Base-by-base conservation (phyloP, 2,797 vertebrate genomes). In the Oreonectes daqikongensis region DNA sequence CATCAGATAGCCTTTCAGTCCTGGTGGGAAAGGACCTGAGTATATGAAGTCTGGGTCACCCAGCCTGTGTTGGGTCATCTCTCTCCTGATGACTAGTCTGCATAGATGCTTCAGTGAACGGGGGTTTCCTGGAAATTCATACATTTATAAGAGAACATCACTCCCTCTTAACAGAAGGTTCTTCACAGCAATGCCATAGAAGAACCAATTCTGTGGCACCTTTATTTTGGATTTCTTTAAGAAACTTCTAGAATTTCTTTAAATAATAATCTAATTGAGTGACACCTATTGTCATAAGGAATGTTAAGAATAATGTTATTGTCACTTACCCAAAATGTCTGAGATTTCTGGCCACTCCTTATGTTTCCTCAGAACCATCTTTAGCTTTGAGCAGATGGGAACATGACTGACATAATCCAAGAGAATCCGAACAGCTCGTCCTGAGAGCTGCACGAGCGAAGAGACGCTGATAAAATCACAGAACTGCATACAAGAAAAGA, bases 391-490 rank as follows among this genome's bases (percentile, higher is more conserved):
- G 60, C 95, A 97, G 46, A 96, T 79, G 64, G 91, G 89, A 75
- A 95, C 91, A 35, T 91, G 91, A 82, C 93, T 91, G 38, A 90
- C 90, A 26, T 96, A 96, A 79, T 97, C 94, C 14, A 95, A 86
- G 46, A 97, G 92, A 76, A 94, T 70, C 5, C 87, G 87, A 79
- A 94, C 85, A 18, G 92, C 84, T 68, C 86, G 87, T 79, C 92
- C 95, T 22, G 90, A 89, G 83, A 94, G 85, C 73, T 92, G 91
- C 72, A 84, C 90, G 90, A 95, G 88, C 91, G 93, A 95, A 0
- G 90, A 92, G 78, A 95, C 90, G 75, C 92, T 89, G 83, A 95
- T 88, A 75, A 96, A 94, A 69, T 95, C 93, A 89, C 94, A 96
- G 79, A 96, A 95, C 94, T 96, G 87, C 84, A 89, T 85, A 60